Conservation (phyloP, 2,797 vertebrate species). For the Manis crassicaudata region DNA sequence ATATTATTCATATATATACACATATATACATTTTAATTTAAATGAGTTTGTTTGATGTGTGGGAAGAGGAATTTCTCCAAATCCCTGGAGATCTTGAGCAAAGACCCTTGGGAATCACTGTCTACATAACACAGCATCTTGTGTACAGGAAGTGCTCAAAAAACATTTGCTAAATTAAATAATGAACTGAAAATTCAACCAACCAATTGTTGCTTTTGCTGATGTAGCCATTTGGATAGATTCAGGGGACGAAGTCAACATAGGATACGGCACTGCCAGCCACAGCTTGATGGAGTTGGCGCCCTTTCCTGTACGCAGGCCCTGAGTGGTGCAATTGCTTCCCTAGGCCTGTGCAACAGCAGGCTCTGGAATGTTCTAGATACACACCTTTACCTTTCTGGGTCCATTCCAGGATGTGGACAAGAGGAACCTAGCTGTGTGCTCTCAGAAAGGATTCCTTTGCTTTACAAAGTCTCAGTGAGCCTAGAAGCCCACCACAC, state of each 20-base stretch:
- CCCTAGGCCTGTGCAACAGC: not conserved
- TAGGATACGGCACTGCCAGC: not conserved
- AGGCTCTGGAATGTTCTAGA: not conserved
- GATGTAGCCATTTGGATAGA: not conserved
- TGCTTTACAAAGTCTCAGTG: not conserved
- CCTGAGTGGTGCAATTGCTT: not conserved
- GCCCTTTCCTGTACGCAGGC: not conserved
- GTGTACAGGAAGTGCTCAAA: constrained; percentile 39
- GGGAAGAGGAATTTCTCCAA: constrained; percentile 54
- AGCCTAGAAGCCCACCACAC: not conserved
- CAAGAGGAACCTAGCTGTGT: not conserved
- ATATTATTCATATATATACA: not conserved
- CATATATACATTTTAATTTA: constrained; percentile 43
- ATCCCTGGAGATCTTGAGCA: constrained; percentile 51
- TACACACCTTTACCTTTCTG: not conserved
- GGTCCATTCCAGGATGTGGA: not conserved
- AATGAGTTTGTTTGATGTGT: constrained; percentile 42
- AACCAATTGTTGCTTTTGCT: not conserved
- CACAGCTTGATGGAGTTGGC: not conserved
- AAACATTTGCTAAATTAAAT: constrained; percentile 63
- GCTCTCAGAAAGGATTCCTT: not conserved
- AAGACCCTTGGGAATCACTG: constrained; percentile 60
- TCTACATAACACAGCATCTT: constrained; percentile 56
- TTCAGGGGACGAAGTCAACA: not conserved
- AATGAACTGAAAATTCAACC: constrained; percentile 65